A percentile compares a stretch with the other conserved stretches of the same genome.
Evolutionary conservation across 2,113 vertebrate species (phyloP).

Genomic region (Hippopotamus amphibius): DNA sequence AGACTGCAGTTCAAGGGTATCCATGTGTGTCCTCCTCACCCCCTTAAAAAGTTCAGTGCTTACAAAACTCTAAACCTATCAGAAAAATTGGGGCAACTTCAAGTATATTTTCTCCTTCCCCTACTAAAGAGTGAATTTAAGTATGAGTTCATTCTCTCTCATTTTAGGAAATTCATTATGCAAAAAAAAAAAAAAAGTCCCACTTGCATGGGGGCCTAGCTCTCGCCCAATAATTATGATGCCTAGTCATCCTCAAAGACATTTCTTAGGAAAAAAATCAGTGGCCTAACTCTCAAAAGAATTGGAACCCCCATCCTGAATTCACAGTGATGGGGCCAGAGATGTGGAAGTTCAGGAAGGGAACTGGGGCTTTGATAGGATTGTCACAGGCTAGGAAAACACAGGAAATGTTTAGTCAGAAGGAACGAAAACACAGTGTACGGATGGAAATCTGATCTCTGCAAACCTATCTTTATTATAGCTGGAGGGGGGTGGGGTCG

Average conservation of each 20-base stretch:
- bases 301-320: fast-evolving
- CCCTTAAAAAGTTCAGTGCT: neutral
- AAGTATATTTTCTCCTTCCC: neutral
- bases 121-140: neutral
- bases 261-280: neutral
- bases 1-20: neutral
- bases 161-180: neutral
- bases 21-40: neutral
- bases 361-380: neutral
- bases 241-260: neutral
- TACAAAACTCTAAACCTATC: neutral
- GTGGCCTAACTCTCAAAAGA: neutral
- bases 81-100: neutral
- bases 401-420: slow-evolving; percentile 28
- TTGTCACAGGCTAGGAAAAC: slow-evolving; percentile 1
- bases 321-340: neutral
- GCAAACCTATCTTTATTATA: slow-evolving; percentile 37
- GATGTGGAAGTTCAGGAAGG: neutral
- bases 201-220: neutral
- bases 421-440: slow-evolving; percentile 52
- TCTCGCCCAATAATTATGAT: neutral
- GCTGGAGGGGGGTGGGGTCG: neutral
- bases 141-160: neutral
- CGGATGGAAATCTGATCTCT: slow-evolving; percentile 59
- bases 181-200: slow-evolving; percentile 14